Evolutionary conservation across 2,888 invertebrate species (phyloP).

Genomic region (Tachystola acroxantha): DNA sequence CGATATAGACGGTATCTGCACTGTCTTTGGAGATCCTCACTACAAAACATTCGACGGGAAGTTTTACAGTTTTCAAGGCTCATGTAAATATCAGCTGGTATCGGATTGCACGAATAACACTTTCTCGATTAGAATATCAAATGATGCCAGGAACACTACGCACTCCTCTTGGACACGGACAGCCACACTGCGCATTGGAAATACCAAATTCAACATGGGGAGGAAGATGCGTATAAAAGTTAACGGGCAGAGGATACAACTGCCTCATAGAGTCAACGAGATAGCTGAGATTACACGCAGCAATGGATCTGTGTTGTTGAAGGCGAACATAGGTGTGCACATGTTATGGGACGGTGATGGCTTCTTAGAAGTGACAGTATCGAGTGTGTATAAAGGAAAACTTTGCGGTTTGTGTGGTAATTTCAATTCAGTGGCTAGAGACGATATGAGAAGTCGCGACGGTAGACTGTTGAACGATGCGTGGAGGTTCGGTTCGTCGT

Average conservation of each 20-base stretch:
- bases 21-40: constrained; percentile 96
- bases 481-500: constrained; percentile 90
- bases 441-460: constrained; percentile 87
- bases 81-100: constrained; percentile 93
- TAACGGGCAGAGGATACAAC: constrained; percentile 84
- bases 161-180: constrained; percentile 95
- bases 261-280: constrained; percentile 81
- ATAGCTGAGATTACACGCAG: constrained; percentile 81
- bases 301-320: constrained; percentile 82
- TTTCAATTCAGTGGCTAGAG: constrained; percentile 91
- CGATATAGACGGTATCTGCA: constrained; percentile 94
- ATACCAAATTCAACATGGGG: constrained; percentile 89
- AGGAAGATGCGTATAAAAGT: constrained; percentile 92
- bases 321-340: constrained; percentile 86
- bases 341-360: constrained; percentile 96
- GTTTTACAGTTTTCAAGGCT: constrained; percentile 95
- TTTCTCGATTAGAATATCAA: constrained; percentile 93
- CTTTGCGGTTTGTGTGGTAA: constrained; percentile 97
- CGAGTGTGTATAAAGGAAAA: constrained; percentile 83
- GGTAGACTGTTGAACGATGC: constrained; percentile 82
- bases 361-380: constrained; percentile 91
- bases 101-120: constrained; percentile 88
- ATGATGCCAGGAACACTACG: constrained; percentile 88
- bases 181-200: constrained; percentile 87
- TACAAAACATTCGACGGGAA: constrained; percentile 97